Base-by-base conservation (phyloP, 2,113 vertebrate genomes). In the Nothobranchius furzeri region DNA sequence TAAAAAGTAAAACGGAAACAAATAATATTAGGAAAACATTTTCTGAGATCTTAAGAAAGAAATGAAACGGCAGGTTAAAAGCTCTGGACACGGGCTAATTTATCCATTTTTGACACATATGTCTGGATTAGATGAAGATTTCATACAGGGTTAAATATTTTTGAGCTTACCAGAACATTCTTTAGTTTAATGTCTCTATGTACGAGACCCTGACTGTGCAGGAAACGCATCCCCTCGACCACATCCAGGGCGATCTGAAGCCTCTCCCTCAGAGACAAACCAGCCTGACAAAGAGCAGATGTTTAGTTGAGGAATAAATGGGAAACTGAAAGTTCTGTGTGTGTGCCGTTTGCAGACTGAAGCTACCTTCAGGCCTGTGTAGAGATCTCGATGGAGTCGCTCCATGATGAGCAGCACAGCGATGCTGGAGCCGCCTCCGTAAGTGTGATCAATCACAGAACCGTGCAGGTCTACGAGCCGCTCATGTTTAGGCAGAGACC, bases 151-250 rank as follows among this genome's bases (percentile, higher is more conserved):
- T 45, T 3, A 42, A 42, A 68, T 17, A 4, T 25, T 56, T 45
- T 17, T 49, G 35, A 17, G 78, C 95, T 94, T 63, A 99, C 98
- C 94, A 99, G 92, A 64, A 99, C 97, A 10, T 99, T 99, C 89
- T 99, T 99, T 6, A 99, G 92, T 75, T 99, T 99, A 81, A 99
- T 97, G 64, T 99, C 98, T 80, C 97, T 86, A 89, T 99, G 98
- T 54, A 99, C 88, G 5, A 99, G 95, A 2, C 98, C 98, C 85
- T 99, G 97, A 73, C 95, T 87, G 74, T 99, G 98, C 83, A 99
- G 92, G 85, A 99, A 99, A 15, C 98, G 95, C 69, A 99, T 95
- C 48, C 98, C 98, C 69, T 99, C 98, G 68, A 99, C 98, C 35
- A 99, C 98, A 30, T 99, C 98, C 79, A 99, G 80, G 1, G 97